Base-by-base conservation (phyloP, 2,113 vertebrate species). In the Stercorarius parasiticus region DNA sequence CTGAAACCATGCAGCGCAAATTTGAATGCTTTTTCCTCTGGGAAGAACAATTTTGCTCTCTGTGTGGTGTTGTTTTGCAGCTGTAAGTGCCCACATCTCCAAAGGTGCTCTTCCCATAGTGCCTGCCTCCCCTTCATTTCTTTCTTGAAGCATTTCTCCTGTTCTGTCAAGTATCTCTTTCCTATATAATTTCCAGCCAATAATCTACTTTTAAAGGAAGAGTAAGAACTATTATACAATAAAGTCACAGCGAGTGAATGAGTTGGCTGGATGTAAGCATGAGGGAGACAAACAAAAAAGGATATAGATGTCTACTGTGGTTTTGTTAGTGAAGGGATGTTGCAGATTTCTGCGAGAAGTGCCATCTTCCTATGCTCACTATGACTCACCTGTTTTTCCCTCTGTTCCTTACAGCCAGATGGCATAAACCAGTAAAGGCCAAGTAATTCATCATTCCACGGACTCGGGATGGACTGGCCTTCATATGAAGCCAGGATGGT, bases 351-450 rank as follows among this genome's bases (percentile, higher is more conserved):
- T 78, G 53, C 3, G 25, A 86, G 88, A 95, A 66, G 81, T 83
- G 43, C 82, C 70, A 1, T 74, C 52, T 87, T 86, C 43, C 58
- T 36, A 2, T 73, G 82, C 64, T 84, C 30, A 9, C 73, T 87
- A 7, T 82, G 88, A 89, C 80, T 96, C 95, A 85, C 77, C 77
- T 95, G 17, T 65, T 96, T 94, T 92, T 85, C 69, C 61, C 42
- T 73, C 10, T 95, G 74, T 88, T 95, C 64, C 40, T 94, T 61
- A 13, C 65, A 96, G 77, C 77, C 95, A 95, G 73, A 95, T 85
- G 81, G 86, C 77, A 85, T 29, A 64, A 88, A 36, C 32, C 61
- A 79, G 62, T 43, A n/a, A 84, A 95, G 83, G 83, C 81, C 95
- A 89, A 91, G 72, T 58, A 92, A 95, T 76, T 94, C 49, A 49